Evolutionary conservation across 1,140 invertebrate genomes (phyloP).

Genomic region (Trichomalopsis sarcophagae): DNA sequence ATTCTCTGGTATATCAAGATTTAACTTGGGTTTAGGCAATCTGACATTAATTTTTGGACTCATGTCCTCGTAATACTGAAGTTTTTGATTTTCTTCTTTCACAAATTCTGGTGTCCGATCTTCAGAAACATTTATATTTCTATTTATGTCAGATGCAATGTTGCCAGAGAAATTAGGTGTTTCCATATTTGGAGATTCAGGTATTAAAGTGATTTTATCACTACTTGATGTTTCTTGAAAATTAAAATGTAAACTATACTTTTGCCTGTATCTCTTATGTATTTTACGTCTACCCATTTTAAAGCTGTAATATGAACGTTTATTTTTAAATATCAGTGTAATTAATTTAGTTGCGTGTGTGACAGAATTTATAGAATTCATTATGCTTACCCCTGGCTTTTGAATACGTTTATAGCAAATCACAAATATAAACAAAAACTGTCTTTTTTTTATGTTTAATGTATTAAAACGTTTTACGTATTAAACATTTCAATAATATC

Average conservation of each 20-base stretch:
- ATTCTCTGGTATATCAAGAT: slow-evolving; percentile 54
- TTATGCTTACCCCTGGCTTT: background rate
- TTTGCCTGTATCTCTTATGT: slow-evolving; percentile 31
- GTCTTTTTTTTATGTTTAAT: background rate
- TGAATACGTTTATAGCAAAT: background rate
- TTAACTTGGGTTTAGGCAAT: slow-evolving; percentile 42
- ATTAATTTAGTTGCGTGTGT: background rate
- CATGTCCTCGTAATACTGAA: slow-evolving; percentile 49
- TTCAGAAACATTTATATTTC: background rate
- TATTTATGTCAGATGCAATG: background rate
- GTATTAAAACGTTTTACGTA: no score
- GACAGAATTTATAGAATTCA: background rate
- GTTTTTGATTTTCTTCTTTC: slow-evolving; percentile 38
- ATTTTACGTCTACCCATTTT: slow-evolving; percentile 30
- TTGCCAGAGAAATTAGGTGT: background rate
- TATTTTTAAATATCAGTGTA: background rate
- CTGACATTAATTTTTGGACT: slow-evolving; percentile 56
- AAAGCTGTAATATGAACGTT: background rate
- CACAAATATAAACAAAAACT: background rate
- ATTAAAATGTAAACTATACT: slow-evolving; percentile 21
- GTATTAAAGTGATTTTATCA: slow-evolving; percentile 30
- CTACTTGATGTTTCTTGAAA: background rate
- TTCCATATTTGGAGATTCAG: background rate
- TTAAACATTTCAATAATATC: background rate
- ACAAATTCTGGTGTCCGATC: slow-evolving; percentile 58